Percentiles rank a stretch among this genome's conserved stretches.
Evolutionary conservation across 2,113 vertebrate species (phyloP).

Genomic region (Mormyrus iriodes): DNA sequence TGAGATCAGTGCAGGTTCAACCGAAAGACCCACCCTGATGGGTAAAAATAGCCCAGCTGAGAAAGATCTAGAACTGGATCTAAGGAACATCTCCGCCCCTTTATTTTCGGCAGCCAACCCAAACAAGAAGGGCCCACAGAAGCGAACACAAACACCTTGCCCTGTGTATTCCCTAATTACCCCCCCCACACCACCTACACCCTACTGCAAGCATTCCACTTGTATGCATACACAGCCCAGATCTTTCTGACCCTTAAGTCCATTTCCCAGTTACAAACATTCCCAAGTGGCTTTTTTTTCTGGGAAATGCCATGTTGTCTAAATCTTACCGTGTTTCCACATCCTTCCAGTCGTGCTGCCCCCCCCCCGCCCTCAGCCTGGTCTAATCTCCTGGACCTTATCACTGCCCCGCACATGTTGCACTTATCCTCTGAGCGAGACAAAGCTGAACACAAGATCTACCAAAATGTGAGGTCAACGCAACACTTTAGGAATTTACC

Average conservation of each 20-base stretch:
- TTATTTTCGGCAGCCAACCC: slow-evolving; percentile 9
- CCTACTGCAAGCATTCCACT: slow-evolving; percentile 1
- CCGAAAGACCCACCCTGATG: slow-evolving; percentile 17
- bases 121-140: slow-evolving; percentile 20
- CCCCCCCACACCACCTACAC: not conserved
- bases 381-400: slow-evolving; percentile 6
- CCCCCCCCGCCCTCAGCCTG: not conserved
- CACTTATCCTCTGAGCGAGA: not conserved
- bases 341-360: not conserved
- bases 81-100: slow-evolving; percentile 25
- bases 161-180: not conserved
- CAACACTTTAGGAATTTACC: not conserved
- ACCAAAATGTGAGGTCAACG: not conserved
- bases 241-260: not conserved
- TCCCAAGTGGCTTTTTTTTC: not conserved
- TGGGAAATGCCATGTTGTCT: not conserved
- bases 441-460: not conserved
- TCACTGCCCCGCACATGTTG: slow-evolving; percentile 24
- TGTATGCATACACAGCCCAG: not conserved
- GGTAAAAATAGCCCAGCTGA: slow-evolving; percentile 35
- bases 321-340: not conserved
- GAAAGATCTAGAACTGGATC: slow-evolving; percentile 23
- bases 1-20: slow-evolving; percentile 23
- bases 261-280: no score
- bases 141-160: not conserved